Evolutionary conservation across 2,888 invertebrate species (phyloP), one percentile per base, ranked within the genome.

Genomic region (Apamea anceps): DNA sequence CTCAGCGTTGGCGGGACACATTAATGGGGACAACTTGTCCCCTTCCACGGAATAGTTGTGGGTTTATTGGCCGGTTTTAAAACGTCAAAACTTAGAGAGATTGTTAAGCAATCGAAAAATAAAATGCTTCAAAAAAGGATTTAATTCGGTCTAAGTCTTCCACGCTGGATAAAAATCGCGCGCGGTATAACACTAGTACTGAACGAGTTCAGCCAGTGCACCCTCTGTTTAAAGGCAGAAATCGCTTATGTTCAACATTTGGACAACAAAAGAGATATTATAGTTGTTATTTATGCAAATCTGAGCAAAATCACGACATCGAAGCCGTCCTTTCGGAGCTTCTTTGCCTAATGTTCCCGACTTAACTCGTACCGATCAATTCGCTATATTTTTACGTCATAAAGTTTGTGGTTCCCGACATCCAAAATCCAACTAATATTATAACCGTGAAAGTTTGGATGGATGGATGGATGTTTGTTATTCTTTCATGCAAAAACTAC

Each of bases 201-300:
- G 21, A n/a, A n/a, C 18, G 12, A 57, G 66, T 28, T 21, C 10
- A 28, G 25, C 1, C 12, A 45, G 45, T 70, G n/a, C n/a, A 62
- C 15, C 18, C 1, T 65, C 32, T 7, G 57, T 51, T 65, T 74
- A 68, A 71, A 65, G 68, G 10, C 60, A 72, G 68, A 85, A 93
- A 90, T 79, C 93, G 92, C 93, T 87, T 21, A 70, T 78, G 88
- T 90, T 87, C 81, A 60, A 90, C 72, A 75, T 90, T 93, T 93
- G 85, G 75, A 77, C 87, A 86, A 67, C 75, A 79, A 85, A 85
- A 77, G 76, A 93, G 92, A 93, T 93, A 92, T 93, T 93, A 94
- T 87, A 87, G 94, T 94, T 93, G 93, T 93, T 94, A 93, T 95
- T 95, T 95, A 96, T 96, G 96, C 94, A 95, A 95, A 95, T 95